Evolutionary conservation across 1,140 invertebrate species (phyloP), one percentile per base, ranked within the genome.

Genomic region (Magallana gigas): DNA sequence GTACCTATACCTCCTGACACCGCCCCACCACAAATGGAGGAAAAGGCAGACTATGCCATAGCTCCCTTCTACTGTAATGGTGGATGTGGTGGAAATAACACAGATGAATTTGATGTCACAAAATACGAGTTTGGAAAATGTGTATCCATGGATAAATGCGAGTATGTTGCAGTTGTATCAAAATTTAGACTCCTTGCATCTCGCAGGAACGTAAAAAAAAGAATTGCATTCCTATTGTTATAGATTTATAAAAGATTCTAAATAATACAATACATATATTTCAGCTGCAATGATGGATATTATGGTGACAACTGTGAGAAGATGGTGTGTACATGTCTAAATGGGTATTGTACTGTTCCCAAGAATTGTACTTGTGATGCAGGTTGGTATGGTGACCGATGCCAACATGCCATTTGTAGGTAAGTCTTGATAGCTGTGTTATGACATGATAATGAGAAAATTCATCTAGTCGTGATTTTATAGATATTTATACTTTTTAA

Each of bases 91-190:
- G 87, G 88, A 36, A 86, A 81, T 16, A 12, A 9, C 3, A 85
- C 80, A 29, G 60, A 68, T 84, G 60, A 71, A 14, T 87, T 71
- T 81, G 87, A 91, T 58, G 83, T 91, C 36, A 90, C 83, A 59
- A 64, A 87, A 16, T 91, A 90, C 57, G 57, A 90, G 59, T 87
- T 87, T 88, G 90, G 90, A 12, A 64, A 83, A 29, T 91, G 90
- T 87, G 57, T 58, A 2, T 29, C 36, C 9, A 82, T 83, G 58
- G 85, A 90, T 16, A 60, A 59, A n/a, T 90, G 90, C 88, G n/a
- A 29, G 90, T 90, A 86, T 56, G 89, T 48, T n/a, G 16, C 57
- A 64, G 29, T 36, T 36, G 36, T 36, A 36, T n/a, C 1, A 48
- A 2, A 48, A 48, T 48, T 48, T 48, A 48, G 36, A 48, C 5